Evolutionary conservation across 2,797 vertebrate species (phyloP).

Genomic region (Sciurus carolinensis): DNA sequence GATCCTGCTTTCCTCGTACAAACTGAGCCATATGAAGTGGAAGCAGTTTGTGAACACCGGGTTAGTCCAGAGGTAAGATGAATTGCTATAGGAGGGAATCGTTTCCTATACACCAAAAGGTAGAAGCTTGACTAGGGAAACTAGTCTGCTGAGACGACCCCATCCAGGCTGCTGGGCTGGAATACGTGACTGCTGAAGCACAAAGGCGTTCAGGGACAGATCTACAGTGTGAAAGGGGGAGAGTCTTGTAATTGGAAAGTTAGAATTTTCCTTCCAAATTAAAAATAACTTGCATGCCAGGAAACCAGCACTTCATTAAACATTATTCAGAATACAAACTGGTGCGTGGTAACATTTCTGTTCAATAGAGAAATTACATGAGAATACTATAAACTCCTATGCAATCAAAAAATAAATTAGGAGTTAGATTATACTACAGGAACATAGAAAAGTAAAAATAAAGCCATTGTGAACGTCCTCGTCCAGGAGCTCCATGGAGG

Average conservation of each 20-base stretch:
- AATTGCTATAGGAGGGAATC: neutral
- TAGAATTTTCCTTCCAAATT: slow-evolving; percentile 3
- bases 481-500: neutral
- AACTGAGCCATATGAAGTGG: neutral
- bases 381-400: neutral
- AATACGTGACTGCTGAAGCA: neutral
- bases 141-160: neutral
- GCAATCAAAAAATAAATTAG: neutral
- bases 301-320: neutral
- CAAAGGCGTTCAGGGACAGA: neutral
- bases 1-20: neutral
- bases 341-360: neutral
- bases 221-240: neutral
- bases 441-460: neutral
- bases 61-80: neutral
- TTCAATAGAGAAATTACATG: neutral
- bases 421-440: neutral
- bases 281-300: neutral
- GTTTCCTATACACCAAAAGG: neutral
- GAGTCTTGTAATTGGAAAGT: neutral
- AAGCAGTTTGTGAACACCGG: neutral
- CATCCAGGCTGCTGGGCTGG: neutral
- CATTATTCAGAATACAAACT: neutral
- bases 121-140: neutral
- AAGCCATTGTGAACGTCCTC: neutral